Conservation (phyloP, 2,797 vertebrate genomes). For the Oreonectes daqikongensis region DNA sequence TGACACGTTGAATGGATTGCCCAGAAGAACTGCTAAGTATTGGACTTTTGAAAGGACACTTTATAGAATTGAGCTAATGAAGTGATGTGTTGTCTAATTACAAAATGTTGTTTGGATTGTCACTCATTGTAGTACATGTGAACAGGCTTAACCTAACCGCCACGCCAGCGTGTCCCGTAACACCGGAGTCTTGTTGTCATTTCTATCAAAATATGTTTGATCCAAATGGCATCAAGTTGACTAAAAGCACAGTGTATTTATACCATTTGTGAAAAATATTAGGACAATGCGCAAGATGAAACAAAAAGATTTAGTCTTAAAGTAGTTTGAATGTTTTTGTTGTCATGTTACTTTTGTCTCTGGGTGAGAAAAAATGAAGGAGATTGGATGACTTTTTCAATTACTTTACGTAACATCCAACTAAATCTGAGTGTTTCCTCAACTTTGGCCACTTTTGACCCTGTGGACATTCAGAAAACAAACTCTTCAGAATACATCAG, state of each 20-base stretch:
- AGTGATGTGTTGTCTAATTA: slow-evolving; percentile 48
- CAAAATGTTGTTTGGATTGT: slow-evolving; percentile 42
- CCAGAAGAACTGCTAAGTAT: slow-evolving; percentile 34
- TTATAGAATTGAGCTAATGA: slow-evolving; percentile 49
- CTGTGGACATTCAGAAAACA: neutral
- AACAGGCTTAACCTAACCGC: slow-evolving; percentile 25
- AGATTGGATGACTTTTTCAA: neutral
- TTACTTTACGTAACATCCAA: neutral
- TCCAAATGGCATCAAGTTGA: slow-evolving; percentile 14
- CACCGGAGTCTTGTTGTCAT: slow-evolving; percentile 7
- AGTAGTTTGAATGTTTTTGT: neutral
- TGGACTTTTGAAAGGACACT: slow-evolving; percentile 6
- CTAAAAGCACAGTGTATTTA: neutral
- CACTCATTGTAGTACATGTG: slow-evolving; percentile 18
- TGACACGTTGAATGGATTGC: slow-evolving; percentile 18
- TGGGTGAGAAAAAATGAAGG: neutral
- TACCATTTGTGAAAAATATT: slow-evolving; percentile 13
- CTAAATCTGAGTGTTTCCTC: neutral
- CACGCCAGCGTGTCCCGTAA: neutral
- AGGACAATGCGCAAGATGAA: neutral
- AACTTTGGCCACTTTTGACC: neutral
- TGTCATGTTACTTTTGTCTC: neutral
- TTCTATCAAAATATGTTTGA: slow-evolving; percentile 17
- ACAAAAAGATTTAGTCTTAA: neutral
- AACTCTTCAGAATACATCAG: neutral